Conservation (phyloP, 2,797 vertebrate genomes). For the Pseudochirops corinnae region DNA sequence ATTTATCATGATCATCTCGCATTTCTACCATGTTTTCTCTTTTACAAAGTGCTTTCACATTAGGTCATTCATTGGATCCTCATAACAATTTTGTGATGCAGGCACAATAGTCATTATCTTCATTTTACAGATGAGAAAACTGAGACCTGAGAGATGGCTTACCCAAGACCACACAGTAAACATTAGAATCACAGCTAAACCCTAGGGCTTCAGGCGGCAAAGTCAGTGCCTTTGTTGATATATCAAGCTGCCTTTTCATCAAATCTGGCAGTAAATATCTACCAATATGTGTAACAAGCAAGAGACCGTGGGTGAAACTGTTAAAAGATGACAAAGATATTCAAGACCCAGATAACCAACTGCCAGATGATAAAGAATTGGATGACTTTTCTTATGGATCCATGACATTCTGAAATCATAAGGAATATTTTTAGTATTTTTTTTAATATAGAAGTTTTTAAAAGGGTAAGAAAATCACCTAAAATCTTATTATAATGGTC, state of each 20-base stretch:
- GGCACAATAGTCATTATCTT: neutral
- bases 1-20: neutral
- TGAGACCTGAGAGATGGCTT: neutral
- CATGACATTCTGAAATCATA: slow-evolving; percentile 36
- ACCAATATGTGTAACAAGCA: neutral
- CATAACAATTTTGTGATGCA: neutral
- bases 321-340: neutral
- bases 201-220: neutral
- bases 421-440: neutral
- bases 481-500: slow-evolving; percentile 41
- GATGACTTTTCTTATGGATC: neutral
- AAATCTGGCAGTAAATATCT: slow-evolving; percentile 16
- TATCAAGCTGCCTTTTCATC: neutral
- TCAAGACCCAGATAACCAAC: neutral
- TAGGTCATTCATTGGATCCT: neutral
- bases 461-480: slow-evolving; percentile 29
- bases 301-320: neutral
- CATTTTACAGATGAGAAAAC: neutral
- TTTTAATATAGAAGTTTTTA: slow-evolving; percentile 17
- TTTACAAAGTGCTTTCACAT: neutral
- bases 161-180: neutral
- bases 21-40: neutral
- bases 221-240: neutral
- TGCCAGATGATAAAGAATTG: slow-evolving; percentile 2
- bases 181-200: neutral